Evolutionary conservation across 2,888 invertebrate species (phyloP), one percentile per base, ranked within the genome.

Genomic region (Callyntrura guangdongensis): DNA sequence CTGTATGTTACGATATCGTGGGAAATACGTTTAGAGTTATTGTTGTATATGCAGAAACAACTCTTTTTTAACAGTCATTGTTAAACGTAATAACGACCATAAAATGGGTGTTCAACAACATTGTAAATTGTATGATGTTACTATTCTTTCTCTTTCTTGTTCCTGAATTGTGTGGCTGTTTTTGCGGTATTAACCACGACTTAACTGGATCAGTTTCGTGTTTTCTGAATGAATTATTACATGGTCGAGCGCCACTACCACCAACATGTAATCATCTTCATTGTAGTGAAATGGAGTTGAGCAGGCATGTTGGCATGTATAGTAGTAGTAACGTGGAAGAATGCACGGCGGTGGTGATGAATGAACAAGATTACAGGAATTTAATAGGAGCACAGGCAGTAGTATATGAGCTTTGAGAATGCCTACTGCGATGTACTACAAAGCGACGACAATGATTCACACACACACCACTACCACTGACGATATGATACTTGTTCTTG

Each of bases 191-290:
- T 86, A 86, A 49, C 25, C 22, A 74, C 79, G 79, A 67, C 86
- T 86, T 86, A 86, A 86, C 79, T 86, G 86, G 86, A 86, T 86
- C 86, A 64, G 64, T 86, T 61, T 86, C 86, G 53, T 86, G 85
- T 74, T 79, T 86, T 47, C 22, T 77, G 79, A 86, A 86, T 86
- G 86, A 86, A 74, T 79, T 86, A 86, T 86, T 86, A 22, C 79
- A 86, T 49, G 56, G 36, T n/a, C 72, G 72, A 72, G 69, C n/a
- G 45, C 8, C 45, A 20, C 8, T n/a, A 64, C 11, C 8, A 72
- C 47, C 47, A 72, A 17, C 20, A 72, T 36, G 36, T 72, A 72
- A 72, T 72, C 72, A 72, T 72, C 45, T 47, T 72, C 17, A 45
- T 20, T 47, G 47, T 36, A 36, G 36, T 47, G 69, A 72, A 72